Conservation (phyloP, 2,113 vertebrate species). For the Orycteropus afer region DNA sequence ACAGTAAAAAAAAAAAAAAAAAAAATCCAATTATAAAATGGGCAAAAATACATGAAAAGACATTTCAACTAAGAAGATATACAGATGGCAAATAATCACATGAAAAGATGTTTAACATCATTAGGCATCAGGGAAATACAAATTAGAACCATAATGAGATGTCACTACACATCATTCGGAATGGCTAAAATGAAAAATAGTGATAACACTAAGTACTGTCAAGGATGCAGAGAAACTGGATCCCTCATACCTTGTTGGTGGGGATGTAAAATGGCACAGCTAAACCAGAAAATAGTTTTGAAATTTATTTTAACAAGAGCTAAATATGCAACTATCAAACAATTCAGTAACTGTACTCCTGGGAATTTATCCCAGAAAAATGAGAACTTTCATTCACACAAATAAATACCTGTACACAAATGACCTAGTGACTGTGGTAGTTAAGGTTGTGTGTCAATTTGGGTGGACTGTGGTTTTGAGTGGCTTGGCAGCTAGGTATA, state of each 20-base stretch:
- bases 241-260: neutral
- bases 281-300: slow-evolving; percentile 43
- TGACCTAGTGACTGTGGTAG: neutral
- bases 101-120: slow-evolving; percentile 25
- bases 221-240: neutral
- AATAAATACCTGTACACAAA: slow-evolving; percentile 31
- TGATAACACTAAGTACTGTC: slow-evolving; percentile 3
- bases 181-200: neutral
- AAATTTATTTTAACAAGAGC: slow-evolving; percentile 26
- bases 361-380: slow-evolving; percentile 57
- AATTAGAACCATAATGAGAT: slow-evolving; percentile 25
- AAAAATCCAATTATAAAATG: neutral
- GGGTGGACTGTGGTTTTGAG: too few relatives aligned
- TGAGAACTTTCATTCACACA: slow-evolving; percentile 23
- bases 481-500: too few relatives aligned
- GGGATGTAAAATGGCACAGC: slow-evolving; percentile 5
- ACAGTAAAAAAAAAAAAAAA: neutral
- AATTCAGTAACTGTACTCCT: slow-evolving; percentile 39
- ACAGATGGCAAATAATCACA: slow-evolving; percentile 15
- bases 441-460: too few relatives aligned
- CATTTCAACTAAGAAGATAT: neutral
- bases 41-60: neutral
- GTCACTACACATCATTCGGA: neutral
- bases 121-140: slow-evolving; percentile 22
- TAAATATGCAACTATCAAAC: slow-evolving; percentile 39